Base-by-base conservation (phyloP, 2,113 vertebrate genomes). In the Stictonetta naevosa region DNA sequence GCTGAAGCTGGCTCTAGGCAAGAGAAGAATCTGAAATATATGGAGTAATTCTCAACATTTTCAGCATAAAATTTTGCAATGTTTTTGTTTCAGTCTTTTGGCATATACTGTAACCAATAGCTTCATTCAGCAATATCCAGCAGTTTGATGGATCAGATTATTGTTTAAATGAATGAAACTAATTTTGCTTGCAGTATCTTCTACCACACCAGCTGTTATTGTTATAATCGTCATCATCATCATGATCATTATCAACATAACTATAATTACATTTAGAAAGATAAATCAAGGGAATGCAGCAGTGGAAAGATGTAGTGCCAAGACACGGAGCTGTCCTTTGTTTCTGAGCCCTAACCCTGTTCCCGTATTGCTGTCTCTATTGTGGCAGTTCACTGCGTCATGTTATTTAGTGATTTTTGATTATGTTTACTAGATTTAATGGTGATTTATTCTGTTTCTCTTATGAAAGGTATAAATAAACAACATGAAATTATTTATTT, bases 181-280 rank as follows among this genome's bases (percentile, higher is more conserved):
- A 81, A 91, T 95, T 96, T 97, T 91, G n/a, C 67, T 92, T 96
- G 62, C 80, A 77, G 44, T 75, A 90, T 93, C 50, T 94, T 95
- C 89, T 80, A 94, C 48, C n/a, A 62, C 56, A 78, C 87, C 95
- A 97, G 91, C 80, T 97, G 94, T 83, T 96, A 85, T 40, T 94
- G 52, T 93, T 94, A 94, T 90, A 52, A 52, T 40, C 89, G 38
- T n/a, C 66, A 76, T 63, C 26, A 84, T 71, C 84, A 80, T 83
- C 52, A 88, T 48, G 46, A 48, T 38, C 34, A 91, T 63, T 55
- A 90, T 34, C 88, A 92, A 13, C n/a, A 86, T 88, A 94, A 85
- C 26, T 76, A 89, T 91, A 95, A 94, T 95, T 93, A 92, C 58
- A 73, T 95, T 78, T 85, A 48, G 60, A 95, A 95, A 89, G 85